These are phyloP conservation scores for Triplophysa bombifrons DNA, from an alignment of 2,797 vertebrate species.

Conservation along the genomic window DNA sequence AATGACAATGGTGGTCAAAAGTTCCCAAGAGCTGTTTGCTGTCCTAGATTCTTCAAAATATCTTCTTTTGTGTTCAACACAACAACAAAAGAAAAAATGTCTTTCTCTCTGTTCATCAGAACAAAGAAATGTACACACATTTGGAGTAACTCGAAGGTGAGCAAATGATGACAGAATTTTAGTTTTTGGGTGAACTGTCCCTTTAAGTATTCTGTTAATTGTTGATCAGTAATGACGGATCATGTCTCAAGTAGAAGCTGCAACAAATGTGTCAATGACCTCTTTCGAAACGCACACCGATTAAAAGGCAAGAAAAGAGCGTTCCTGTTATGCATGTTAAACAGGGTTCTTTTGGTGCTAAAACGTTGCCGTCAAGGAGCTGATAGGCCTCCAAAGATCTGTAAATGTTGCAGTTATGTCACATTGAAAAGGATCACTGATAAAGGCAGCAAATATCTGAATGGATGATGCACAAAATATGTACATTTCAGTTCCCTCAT, in stretches of 20 bases:
- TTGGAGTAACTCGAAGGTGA: too few species aligned
- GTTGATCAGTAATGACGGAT: neutral
- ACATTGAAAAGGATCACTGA: conserved; percentile 3
- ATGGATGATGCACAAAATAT: conserved; percentile 28
- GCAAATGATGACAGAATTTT: too few species aligned
- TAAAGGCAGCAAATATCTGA: conserved; percentile 7
- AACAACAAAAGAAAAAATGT: too few species aligned
- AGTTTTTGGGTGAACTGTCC: too few species aligned
- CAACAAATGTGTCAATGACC: conserved; percentile 7
- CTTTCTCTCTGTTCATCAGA: too few species aligned
- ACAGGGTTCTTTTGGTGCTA: conserved; percentile 53
- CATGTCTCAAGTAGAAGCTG: neutral
- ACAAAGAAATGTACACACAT: too few species aligned
- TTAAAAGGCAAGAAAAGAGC: conserved; percentile 10
- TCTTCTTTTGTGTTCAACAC: too few species aligned
- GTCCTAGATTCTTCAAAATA: too few species aligned
- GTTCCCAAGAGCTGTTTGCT: too few species aligned
- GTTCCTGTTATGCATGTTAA: conserved; percentile 26
- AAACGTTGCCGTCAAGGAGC: conserved; percentile 35
- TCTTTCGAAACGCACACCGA: conserved; percentile 31
- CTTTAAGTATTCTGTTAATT: neutral
- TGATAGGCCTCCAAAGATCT: conserved; percentile 38
- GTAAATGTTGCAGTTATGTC: conserved; percentile 19
- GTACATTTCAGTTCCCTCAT: conserved; percentile 30
- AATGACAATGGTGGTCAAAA: too few species aligned